Evolutionary conservation across 2,113 vertebrate species (phyloP).

Genomic region (Vidua macroura): DNA sequence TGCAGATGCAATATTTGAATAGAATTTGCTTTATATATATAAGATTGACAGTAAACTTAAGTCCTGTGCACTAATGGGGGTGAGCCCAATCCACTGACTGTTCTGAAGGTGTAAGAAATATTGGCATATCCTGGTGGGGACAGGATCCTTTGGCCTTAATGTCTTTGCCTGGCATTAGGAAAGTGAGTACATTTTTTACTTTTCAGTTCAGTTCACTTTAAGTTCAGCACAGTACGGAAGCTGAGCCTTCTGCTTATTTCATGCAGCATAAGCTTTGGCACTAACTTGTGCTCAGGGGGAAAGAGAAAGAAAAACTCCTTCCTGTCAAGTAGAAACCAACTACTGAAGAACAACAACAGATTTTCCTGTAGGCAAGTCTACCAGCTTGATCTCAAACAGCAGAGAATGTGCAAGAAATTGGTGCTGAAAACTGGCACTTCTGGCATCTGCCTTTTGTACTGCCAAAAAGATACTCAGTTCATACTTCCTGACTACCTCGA

Average conservation of each 20-base stretch:
- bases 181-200: not conserved
- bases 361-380: not conserved
- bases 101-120: not conserved
- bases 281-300: not conserved
- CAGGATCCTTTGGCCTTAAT: not conserved
- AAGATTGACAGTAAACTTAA: not conserved
- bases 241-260: not conserved
- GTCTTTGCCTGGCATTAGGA: not conserved
- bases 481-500: not conserved
- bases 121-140: fast-evolving
- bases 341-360: not conserved
- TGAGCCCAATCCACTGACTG: not conserved
- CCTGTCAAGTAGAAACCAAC: not conserved
- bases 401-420: not conserved
- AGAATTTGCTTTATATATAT: not conserved
- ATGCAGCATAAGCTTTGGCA: not conserved
- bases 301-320: not conserved
- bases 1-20: not conserved
- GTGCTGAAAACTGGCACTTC: not conserved
- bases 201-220: not conserved
- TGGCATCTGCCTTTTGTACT: not conserved
- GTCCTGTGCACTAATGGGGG: not conserved
- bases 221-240: not conserved
- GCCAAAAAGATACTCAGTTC: not conserved
- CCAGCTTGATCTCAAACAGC: not conserved